Percentiles rank a stretch among this genome's conserved stretches.
Conservation (phyloP, 2,113 vertebrate genomes). For the Condylura cristata region DNA sequence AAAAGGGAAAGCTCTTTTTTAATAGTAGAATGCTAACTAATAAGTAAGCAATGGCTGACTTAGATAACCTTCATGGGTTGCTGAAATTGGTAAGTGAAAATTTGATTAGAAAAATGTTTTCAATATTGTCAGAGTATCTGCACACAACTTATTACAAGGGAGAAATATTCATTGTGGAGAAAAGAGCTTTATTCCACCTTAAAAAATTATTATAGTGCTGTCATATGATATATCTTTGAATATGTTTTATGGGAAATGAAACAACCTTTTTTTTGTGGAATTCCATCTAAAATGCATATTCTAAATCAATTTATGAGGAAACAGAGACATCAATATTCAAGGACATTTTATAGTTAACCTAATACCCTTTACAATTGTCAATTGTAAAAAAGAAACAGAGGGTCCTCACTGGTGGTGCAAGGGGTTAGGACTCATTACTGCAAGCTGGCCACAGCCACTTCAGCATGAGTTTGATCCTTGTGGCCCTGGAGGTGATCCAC, state of each 20-base stretch:
- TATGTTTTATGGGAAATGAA: not conserved
- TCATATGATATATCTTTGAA: not conserved
- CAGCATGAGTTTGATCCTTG: no score
- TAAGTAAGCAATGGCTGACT: not conserved
- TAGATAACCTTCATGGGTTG: not conserved
- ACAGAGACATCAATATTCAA: no score
- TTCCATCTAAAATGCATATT: not conserved
- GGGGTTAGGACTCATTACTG: no score
- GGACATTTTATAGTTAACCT: not conserved
- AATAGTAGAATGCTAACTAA: not conserved
- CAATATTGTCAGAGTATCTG: not conserved
- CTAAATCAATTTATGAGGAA: not conserved
- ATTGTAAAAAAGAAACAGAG: not conserved
- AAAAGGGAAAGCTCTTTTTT: not conserved
- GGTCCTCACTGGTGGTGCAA: no score
- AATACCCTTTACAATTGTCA: not conserved
- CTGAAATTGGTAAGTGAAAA: slow-evolving; percentile 35
- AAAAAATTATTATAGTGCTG: slow-evolving; percentile 6
- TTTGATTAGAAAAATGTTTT: not conserved
- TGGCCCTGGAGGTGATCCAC: no score
- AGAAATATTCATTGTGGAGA: not conserved
- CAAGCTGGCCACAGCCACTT: no score
- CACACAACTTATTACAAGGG: not conserved
- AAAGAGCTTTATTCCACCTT: not conserved
- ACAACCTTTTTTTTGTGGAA: not conserved